phyloP scores from a whole-genome alignment of 2,797 vertebrate genomes.

The Toxotes lorentzi region DNA sequence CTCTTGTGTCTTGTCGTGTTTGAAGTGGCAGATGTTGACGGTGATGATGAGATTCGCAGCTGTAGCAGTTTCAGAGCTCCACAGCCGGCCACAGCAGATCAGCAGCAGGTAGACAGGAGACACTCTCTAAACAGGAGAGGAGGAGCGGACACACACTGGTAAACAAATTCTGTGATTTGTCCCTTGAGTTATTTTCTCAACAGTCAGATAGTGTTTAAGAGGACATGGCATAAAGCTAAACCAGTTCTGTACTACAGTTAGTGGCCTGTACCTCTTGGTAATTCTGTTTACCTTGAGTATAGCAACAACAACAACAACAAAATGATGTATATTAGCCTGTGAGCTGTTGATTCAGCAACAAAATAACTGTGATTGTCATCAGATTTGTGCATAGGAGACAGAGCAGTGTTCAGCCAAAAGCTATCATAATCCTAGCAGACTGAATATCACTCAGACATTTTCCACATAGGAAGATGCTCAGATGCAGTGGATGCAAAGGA shows the following conservation, averaged over 20 bases:
- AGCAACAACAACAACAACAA: no score
- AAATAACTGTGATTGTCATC: constrained; percentile 43
- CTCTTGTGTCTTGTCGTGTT: constrained; percentile 48
- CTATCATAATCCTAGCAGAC: constrained; percentile 32
- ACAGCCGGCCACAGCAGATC: constrained; percentile 56
- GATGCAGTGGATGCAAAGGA: constrained; percentile 13
- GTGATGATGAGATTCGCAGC: constrained; percentile 56
- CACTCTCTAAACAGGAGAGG: constrained; percentile 45
- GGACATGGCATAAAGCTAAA: constrained; percentile 25
- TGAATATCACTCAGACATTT: constrained; percentile 23
- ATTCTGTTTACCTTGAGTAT: constrained; percentile 43
- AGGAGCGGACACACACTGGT: constrained; percentile 42
- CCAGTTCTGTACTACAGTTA: constrained; percentile 13
- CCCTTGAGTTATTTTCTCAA: constrained; percentile 25
- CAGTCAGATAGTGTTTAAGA: constrained; percentile 13
- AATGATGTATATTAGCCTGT: background rate
- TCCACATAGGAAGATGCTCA: constrained; percentile 24
- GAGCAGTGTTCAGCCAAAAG: constrained; percentile 30
- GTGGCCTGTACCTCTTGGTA: constrained; percentile 24
- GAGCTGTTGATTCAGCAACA: constrained; percentile 19
- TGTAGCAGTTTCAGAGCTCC: constrained; percentile 55
- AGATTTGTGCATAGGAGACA: constrained; percentile 16
- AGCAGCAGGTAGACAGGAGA: constrained; percentile 63
- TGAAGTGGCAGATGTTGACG: constrained; percentile 68
- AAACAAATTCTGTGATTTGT: constrained; percentile 53